phyloP scores from a whole-genome alignment of 2,888 invertebrate species.

The Penaeus monodon region DNA sequence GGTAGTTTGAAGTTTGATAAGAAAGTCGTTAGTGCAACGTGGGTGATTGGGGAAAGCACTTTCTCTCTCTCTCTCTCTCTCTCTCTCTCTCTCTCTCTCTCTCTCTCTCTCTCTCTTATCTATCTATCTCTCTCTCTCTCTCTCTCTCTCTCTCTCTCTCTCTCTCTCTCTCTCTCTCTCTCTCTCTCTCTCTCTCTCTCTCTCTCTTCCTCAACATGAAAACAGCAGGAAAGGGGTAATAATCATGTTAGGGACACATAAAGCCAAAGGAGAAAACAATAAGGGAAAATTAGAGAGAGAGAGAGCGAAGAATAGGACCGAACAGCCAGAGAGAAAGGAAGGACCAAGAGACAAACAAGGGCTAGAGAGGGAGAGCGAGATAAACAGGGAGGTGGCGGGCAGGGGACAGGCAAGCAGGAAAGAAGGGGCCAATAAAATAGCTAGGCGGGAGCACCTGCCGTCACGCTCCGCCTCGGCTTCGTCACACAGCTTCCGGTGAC shows the following conservation, averaged over 20 bases:
- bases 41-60: neutral
- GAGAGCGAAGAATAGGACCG: neutral
- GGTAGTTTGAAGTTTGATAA: too few relatives aligned
- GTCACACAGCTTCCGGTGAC: slow-evolving; percentile 17
- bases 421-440: neutral
- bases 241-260: neutral
- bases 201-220: neutral
- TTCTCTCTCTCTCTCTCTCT: neutral
- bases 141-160: too few relatives aligned
- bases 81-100: slow-evolving; percentile 1
- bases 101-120: neutral
- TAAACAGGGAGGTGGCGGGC: neutral
- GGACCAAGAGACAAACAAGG: neutral
- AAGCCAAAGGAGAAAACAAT: neutral
- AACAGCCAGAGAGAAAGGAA: neutral
- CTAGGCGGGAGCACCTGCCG: neutral
- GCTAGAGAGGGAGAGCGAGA: slow-evolving; percentile 5
- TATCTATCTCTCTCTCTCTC: neutral
- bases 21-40: too few relatives aligned
- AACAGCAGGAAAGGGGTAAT: neutral
- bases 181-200: slow-evolving; percentile 26
- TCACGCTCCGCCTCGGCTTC: neutral
- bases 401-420: neutral
- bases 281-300: neutral
- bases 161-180: neutral